phyloP scores from a whole-genome alignment of 2,888 invertebrate species.

The Volucella inflata region DNA sequence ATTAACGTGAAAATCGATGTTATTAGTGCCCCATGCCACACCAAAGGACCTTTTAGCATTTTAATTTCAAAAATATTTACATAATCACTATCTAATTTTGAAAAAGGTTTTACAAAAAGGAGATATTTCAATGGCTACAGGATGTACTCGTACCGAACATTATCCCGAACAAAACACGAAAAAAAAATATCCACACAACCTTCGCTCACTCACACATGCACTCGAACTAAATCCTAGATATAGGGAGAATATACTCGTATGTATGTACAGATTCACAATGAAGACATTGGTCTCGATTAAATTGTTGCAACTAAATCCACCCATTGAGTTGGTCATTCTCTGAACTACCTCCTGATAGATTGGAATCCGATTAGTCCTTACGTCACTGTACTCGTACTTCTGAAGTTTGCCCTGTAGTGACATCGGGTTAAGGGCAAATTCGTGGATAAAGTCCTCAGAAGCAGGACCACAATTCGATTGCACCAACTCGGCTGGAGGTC shows the following conservation, averaged over 20 bases:
- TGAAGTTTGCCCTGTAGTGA: neutral
- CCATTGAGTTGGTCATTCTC: neutral
- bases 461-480: constrained; percentile 34
- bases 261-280: constrained; percentile 2
- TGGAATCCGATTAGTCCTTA: constrained; percentile 10
- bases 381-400: constrained; percentile 2
- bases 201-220: constrained; percentile 1
- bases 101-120: too few relatives aligned
- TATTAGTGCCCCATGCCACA: too few relatives aligned
- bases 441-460: constrained; percentile 7
- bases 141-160: neutral
- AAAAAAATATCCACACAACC: neutral
- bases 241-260: constrained; percentile 7
- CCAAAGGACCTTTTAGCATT: too few relatives aligned
- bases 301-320: neutral
- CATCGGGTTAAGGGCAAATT: neutral
- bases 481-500: constrained; percentile 43
- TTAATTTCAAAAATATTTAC: too few relatives aligned
- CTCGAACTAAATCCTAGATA: constrained; percentile 13
- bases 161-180: neutral
- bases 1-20: too few relatives aligned
- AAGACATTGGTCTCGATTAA: constrained; percentile 24
- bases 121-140: neutral
- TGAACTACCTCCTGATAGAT: neutral
- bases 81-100: too few relatives aligned